Evolutionary conservation across 2,888 invertebrate species (phyloP).

Genomic region (Octonoba sinensis): DNA sequence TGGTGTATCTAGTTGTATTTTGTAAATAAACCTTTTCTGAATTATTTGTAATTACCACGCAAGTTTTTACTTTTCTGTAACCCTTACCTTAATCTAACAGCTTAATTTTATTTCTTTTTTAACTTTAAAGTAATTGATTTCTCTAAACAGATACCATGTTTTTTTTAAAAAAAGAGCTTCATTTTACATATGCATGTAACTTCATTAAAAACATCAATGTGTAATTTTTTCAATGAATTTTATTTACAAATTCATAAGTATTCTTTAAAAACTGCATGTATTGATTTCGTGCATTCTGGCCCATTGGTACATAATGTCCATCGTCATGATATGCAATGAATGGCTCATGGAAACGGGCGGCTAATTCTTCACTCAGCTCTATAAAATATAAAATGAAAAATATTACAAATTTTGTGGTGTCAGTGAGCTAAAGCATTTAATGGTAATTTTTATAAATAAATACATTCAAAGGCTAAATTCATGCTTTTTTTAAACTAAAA

Average conservation of each 20-base stretch:
- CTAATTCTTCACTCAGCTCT: slow-evolving; percentile 34
- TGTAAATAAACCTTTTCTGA: too few relatives aligned
- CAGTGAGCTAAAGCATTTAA: too few relatives aligned
- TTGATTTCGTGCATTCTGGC: slow-evolving; percentile 20
- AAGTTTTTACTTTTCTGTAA: background rate
- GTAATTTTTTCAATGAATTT: background rate
- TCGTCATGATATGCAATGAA: slow-evolving; percentile 39
- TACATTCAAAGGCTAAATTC: too few relatives aligned
- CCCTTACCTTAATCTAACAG: background rate
- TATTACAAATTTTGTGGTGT: background rate
- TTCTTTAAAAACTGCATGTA: slow-evolving; percentile 41
- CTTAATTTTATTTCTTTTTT: too few relatives aligned
- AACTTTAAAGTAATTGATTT: too few relatives aligned
- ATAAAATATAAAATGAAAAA: slow-evolving; percentile 3
- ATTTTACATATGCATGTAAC: background rate
- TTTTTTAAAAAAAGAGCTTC: too few relatives aligned
- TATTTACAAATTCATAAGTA: slow-evolving; percentile 3
- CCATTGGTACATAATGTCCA: slow-evolving; percentile 41
- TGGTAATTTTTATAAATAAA: too few relatives aligned
- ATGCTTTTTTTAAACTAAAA: too few relatives aligned
- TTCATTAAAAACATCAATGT: background rate
- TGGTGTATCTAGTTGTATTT: too few relatives aligned
- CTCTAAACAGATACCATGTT: too few relatives aligned
- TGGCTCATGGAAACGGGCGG: slow-evolving; percentile 1
- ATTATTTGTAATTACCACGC: too few relatives aligned